Conservation (phyloP, 2,888 invertebrate genomes). For the Agonum fuliginosum region DNA sequence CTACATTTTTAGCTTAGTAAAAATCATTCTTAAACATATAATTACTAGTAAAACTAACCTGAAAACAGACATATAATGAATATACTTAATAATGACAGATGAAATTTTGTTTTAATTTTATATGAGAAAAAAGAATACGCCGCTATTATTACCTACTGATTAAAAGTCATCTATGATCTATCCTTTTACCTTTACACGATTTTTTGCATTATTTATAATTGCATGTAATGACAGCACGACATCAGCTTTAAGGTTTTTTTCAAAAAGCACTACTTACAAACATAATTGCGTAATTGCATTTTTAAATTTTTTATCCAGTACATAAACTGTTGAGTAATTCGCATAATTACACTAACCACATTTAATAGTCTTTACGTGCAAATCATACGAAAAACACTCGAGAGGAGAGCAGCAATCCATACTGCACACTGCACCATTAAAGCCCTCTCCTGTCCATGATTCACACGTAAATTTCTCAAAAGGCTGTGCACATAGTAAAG, state of each 20-base stretch:
- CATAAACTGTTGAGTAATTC: slow-evolving; percentile 14
- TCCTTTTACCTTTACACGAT: too few relatives aligned
- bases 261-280: background rate
- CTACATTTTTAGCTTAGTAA: too few relatives aligned
- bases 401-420: too few relatives aligned
- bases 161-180: too few relatives aligned
- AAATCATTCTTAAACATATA: too few relatives aligned
- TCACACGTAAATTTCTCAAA: slow-evolving; percentile 57
- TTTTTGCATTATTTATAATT: background rate
- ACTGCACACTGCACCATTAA: slow-evolving; percentile 14
- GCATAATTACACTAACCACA: slow-evolving; percentile 33
- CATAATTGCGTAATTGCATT: background rate
- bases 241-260: background rate
- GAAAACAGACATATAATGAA: too few relatives aligned
- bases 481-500: slow-evolving; percentile 42
- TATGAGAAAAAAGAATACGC: too few relatives aligned
- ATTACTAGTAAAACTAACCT: too few relatives aligned
- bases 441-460: slow-evolving; percentile 10
- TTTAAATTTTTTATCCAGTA: background rate
- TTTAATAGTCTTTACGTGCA: slow-evolving; percentile 38
- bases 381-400: slow-evolving; percentile 19
- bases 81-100: too few relatives aligned
- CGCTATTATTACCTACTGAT: too few relatives aligned
- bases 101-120: too few relatives aligned
- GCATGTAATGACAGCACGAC: background rate